Evolutionary conservation across 1,140 invertebrate genomes (phyloP), one percentile per base, ranked within the genome.

Genomic region (Papilio helenus): DNA sequence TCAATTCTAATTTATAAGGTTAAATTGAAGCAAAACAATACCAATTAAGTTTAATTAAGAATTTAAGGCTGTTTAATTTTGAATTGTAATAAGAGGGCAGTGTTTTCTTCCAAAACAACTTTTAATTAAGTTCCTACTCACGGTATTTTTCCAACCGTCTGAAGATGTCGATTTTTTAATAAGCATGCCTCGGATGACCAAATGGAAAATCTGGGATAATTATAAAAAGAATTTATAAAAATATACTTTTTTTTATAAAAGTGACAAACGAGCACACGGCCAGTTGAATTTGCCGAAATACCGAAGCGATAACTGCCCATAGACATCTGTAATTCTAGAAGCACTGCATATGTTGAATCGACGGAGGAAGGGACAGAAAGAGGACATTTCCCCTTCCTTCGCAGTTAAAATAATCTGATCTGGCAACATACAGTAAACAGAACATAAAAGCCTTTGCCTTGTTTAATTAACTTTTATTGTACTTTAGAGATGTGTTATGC

Each of bases 401-500:
- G 20, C 10, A 26, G 23, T 61, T 61, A 61, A 26, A 61, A 61
- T 26, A 61, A 55, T 55, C 49, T 55, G 49, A 61, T 61, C 58
- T 61, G 58, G 20, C 58, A 26, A 29, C 4, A 23, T 20, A 65
- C 9, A 26, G 61, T 65, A 65, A 65, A 65, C 26, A 29, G 61
- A 65, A 65, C 26, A 65, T 65, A 65, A 65, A 65, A 14, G 61
- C 23, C 12, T 29, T 29, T 65, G 23, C 42, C 42, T 44, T 73
- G 49, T 58, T 76, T 55, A 76, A 76, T 73, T 73, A 76, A 55
- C 23, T 76, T 76, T 58, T 34, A 55, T 76, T 76, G 16, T 12
- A n/a, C 73, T 55, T 44, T 73, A 29, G 23, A 73, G 26, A 73
- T 34, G 73, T 76, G 73, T 76, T 34, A 76, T 76, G 51, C 72